Base-by-base conservation (phyloP, 2,888 invertebrate genomes). In the Malacosoma neustria region DNA sequence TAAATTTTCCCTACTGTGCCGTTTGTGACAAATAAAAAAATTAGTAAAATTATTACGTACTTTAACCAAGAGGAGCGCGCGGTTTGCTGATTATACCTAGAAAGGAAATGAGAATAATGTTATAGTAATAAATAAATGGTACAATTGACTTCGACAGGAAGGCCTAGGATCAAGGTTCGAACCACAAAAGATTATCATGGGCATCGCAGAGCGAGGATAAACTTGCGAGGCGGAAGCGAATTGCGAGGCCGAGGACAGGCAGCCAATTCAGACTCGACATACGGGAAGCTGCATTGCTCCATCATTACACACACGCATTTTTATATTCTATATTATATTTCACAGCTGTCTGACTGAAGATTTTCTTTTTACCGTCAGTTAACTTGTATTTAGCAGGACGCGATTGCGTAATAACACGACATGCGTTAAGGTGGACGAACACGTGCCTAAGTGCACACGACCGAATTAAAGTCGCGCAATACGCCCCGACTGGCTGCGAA, bases 71-170 rank as follows among this genome's bases (percentile, higher is more conserved):
- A 79, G 59, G 80, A 71, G 70, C 82, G 81, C 72, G 77, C 81
- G 72, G 75, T 74, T 79, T 80, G 82, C 72, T 84, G 82, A 73
- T 80, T 82, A 84, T 84, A 84, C 82, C 82, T 84, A 82, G 82
- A 82, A 82, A 80, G 74, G 77, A 81, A 82, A 82, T 70, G 51
- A 74, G 61, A 72, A 65, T 60, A 61, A 63, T 61, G 69, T 70
- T 63, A 68, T 68, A 72, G 57, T 66, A 62, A 65, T 61, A 60
- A 61, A 64, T 59, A 66, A 61, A 61, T 53, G 56, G 47, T 43
- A 54, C 51, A 57, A 51, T 55, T 60, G 61, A 63, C 61, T 66
- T 63, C 58, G 57, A 55, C 51, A 59, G 68, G 66, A 73, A 79
- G 79, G 73, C 70, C 74, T 75, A 73, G 74, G 75, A 77, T 73